Conservation (phyloP, 1,140 invertebrate species). For the Anastrepha obliqua region DNA sequence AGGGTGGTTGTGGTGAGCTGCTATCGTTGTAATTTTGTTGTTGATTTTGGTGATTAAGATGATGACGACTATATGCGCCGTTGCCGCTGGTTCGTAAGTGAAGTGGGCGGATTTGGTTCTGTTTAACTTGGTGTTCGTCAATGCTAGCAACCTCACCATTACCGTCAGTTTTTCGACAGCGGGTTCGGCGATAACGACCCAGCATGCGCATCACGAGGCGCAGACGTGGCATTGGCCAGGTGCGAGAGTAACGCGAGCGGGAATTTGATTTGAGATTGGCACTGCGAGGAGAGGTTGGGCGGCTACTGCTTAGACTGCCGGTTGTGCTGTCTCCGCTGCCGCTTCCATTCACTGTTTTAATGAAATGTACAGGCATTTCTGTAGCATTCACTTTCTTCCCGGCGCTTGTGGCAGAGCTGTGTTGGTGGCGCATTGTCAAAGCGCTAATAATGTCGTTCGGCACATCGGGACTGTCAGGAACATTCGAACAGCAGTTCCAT, state of each 20-base stretch:
- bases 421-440: constrained; percentile 63
- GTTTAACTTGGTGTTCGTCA: constrained; percentile 61
- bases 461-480: constrained; percentile 77
- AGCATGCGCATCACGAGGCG: constrained; percentile 71
- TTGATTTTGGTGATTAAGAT: constrained; percentile 59
- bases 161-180: constrained; percentile 54
- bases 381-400: constrained; percentile 64
- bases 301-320: constrained; percentile 63
- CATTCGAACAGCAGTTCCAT: constrained; percentile 78
- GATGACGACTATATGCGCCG: constrained; percentile 37
- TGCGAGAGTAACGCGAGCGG: constrained; percentile 57
- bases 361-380: constrained; percentile 70
- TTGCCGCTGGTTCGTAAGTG: constrained; percentile 59
- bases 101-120: constrained; percentile 72
- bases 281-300: constrained; percentile 58
- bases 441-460: constrained; percentile 71
- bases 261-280: constrained; percentile 64
- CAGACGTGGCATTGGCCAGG: constrained; percentile 63
- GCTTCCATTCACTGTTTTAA: constrained; percentile 64
- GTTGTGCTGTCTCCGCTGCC: constrained; percentile 55
- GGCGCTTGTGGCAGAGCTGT: constrained; percentile 43
- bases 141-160: constrained; percentile 1
- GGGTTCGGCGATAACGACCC: constrained; percentile 67
- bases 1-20: constrained; percentile 56
- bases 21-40: constrained; percentile 60